These are phyloP conservation scores for Hafferia zeledoni DNA, from an alignment of 2,797 vertebrate species.

Conservation along the genomic window DNA sequence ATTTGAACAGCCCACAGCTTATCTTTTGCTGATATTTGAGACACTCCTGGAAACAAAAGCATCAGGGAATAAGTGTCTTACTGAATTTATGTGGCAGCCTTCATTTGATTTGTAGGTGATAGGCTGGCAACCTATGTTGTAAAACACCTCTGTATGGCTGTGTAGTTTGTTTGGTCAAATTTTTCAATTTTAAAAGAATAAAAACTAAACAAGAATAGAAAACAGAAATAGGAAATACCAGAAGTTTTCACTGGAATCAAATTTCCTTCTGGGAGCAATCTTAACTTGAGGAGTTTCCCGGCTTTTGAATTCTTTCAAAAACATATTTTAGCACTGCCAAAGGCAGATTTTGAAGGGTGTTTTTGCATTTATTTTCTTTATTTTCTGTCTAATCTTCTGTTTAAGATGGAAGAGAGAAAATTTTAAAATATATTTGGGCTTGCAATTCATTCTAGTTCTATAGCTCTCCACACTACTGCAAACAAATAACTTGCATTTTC, in stretches of 20 bases:
- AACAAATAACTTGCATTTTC: neutral
- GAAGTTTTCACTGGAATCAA: slow-evolving; percentile 44
- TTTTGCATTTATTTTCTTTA: neutral
- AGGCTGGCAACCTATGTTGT: slow-evolving; percentile 51
- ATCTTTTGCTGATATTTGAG: neutral
- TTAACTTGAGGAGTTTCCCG: slow-evolving; percentile 58
- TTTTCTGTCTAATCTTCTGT: neutral
- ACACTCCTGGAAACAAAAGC: slow-evolving; percentile 12
- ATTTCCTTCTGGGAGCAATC: slow-evolving; percentile 63
- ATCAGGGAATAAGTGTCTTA: slow-evolving; percentile 7
- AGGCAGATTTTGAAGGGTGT: neutral
- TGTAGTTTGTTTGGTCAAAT: slow-evolving; percentile 46
- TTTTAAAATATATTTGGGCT: neutral
- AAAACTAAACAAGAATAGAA: slow-evolving; percentile 61
- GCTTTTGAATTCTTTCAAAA: slow-evolving; percentile 52
- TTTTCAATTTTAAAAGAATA: slow-evolving; percentile 59
- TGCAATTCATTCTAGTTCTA: neutral
- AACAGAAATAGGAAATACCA: slow-evolving; percentile 71
- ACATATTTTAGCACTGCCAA: slow-evolving; percentile 35
- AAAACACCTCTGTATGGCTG: slow-evolving; percentile 46
- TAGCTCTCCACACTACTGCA: neutral
- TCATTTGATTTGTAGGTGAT: slow-evolving; percentile 40
- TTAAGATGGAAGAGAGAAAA: neutral
- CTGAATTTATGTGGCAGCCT: slow-evolving; percentile 36
- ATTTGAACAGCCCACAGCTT: neutral